A percentile compares a stretch with the other conserved stretches of the same genome.
Conservation (phyloP, 2,888 invertebrate genomes). For the Xylota sylvarum region DNA sequence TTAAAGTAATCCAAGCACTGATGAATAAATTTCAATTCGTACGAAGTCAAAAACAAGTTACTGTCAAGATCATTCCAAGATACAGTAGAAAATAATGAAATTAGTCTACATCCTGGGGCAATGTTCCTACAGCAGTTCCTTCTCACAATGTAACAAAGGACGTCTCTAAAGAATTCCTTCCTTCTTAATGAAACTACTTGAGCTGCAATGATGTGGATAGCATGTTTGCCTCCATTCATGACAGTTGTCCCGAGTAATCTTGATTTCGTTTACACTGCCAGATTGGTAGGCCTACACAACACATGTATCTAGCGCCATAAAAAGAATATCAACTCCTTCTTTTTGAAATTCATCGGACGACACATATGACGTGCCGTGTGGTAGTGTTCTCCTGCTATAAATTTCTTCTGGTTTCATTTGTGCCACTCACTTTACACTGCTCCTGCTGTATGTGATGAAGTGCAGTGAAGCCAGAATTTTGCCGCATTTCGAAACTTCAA, state of each 20-base stretch:
- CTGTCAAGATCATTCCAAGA: background rate
- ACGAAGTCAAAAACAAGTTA: too few species aligned
- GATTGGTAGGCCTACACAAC: slow-evolving; percentile 49
- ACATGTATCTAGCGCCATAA: slow-evolving; percentile 18
- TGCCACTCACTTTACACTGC: slow-evolving; percentile 53
- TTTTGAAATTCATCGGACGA: slow-evolving; percentile 65
- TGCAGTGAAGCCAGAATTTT: slow-evolving; percentile 58
- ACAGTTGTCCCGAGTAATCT: slow-evolving; percentile 50
- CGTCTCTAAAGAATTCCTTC: background rate
- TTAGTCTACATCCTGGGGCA: slow-evolving; percentile 4
- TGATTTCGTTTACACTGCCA: slow-evolving; percentile 68
- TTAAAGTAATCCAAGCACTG: too few species aligned
- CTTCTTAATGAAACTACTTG: slow-evolving; percentile 44
- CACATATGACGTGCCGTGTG: slow-evolving; percentile 35
- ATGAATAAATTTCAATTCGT: too few species aligned
- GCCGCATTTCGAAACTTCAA: slow-evolving; percentile 64
- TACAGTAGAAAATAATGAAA: background rate
- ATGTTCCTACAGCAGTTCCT: background rate
- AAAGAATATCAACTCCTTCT: slow-evolving; percentile 40
- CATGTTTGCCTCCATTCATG: slow-evolving; percentile 47
- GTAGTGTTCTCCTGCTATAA: slow-evolving; percentile 49
- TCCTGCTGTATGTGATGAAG: slow-evolving; percentile 53
- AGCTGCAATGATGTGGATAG: slow-evolving; percentile 31
- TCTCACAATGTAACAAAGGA: background rate
- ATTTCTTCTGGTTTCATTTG: slow-evolving; percentile 59